phyloP scores from a whole-genome alignment of 2,113 vertebrate genomes.

The cat (Felis catus) region F.catus_Fca126_mat1.0 CM031412.1:102262501-102263000 shows the following conservation, averaged over 20 bases:
- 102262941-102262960: background rate
- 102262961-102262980: background rate
- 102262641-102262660: background rate
- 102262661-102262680: background rate
- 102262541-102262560: background rate
- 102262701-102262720: background rate
- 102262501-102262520: background rate
- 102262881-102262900: background rate
- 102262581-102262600: background rate
- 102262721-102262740: background rate
- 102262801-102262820: background rate
- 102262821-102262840: background rate
- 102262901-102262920: background rate
- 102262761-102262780: background rate
- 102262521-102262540: background rate
- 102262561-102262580: background rate
- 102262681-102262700: fast-evolving
- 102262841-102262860: background rate
- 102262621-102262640: fast-evolving
- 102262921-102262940: background rate
- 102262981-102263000: background rate
- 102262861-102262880: background rate
- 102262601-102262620: background rate
- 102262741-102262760: background rate
- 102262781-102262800: background rate